Evolutionary conservation across 1,140 invertebrate genomes (phyloP), one percentile per base, ranked within the genome.

Genomic region (Papilio polyxenes): DNA sequence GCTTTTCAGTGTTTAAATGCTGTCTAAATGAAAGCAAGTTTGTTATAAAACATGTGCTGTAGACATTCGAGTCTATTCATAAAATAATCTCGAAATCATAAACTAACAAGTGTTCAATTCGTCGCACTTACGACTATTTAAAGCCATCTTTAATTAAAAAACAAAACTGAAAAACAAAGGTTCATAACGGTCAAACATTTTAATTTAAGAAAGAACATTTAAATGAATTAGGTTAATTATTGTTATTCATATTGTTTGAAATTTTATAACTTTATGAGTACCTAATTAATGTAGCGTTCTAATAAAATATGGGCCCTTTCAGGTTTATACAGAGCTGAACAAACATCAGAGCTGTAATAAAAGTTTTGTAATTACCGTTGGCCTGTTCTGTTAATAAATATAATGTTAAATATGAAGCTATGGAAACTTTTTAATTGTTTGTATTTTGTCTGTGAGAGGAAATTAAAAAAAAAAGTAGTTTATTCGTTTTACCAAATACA

Each of bases 301-400:
- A 17, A 51, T 76, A 65, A 44, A 79, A 79, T 65, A 51, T 48
- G 23, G 40, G 23, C 37, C 56, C 56, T 59, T 40, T 79, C 31
- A 79, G 40, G 37, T 79, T 62, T 79, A 48, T 17, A 65, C 8
- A 79, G 44, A 79, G 20, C 17, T 13, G 77, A 59, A 53, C 56
- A 44, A 23, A 79, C 37, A n/a, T 79, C 37, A 76, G 49, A 51
- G 44, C n/a, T 10, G 48, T 76, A 76, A 76, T 76, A 51, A 49
- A 79, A 79, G 77, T 79, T 79, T 79, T 13, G 53, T 79, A 79
- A 79, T 79, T 65, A 79, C 77, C 15, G 77, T 62, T 62, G 44
- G 53, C n/a, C 17, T 79, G 7, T 59, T 1, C 10, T 56, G 8
- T 53, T 40, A n/a, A 78, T 59, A 78, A 76, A 76, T 53, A 53